Evolutionary conservation across 1,140 invertebrate species (phyloP).

Genomic region (Panulirus ornatus): DNA sequence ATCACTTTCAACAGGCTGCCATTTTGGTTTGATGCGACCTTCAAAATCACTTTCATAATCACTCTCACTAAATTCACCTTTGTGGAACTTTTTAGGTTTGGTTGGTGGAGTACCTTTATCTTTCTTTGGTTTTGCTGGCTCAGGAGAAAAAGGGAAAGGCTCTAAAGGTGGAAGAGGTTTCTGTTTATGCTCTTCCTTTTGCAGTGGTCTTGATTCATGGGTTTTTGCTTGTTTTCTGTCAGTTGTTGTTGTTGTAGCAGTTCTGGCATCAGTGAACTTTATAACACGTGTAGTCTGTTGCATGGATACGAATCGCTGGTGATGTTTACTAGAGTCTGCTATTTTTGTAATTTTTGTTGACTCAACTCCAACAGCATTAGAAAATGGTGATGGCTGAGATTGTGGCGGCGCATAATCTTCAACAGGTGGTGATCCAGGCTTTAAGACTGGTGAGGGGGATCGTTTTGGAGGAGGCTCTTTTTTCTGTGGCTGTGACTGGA

Average conservation of each 20-base stretch:
- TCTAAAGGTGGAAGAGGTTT: conserved; percentile 76
- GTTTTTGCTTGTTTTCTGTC: conserved; percentile 11
- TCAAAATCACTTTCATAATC: conserved; percentile 89
- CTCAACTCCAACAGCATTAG: conserved; percentile 65
- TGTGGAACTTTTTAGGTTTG: conserved; percentile 84
- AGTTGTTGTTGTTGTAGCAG: conserved; percentile 24
- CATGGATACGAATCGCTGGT: conserved; percentile 63
- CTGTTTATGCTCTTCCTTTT: conserved; percentile 26
- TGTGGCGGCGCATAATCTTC: conserved; percentile 54
- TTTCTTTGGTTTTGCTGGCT: conserved; percentile 76
- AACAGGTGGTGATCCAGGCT: conserved; percentile 57
- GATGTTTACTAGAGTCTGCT: conserved; percentile 65
- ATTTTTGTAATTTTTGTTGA: conserved; percentile 69
- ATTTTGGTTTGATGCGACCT: conserved; percentile 82
- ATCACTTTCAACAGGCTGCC: conserved; percentile 76
- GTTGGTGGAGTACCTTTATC: conserved; percentile 78
- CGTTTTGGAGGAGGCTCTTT: conserved; percentile 41
- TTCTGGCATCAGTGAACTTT: conserved; percentile 51
- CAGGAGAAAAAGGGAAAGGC: conserved; percentile 80
- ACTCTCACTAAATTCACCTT: conserved; percentile 84
- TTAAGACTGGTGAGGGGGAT: conserved; percentile 58
- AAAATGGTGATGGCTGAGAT: conserved; percentile 33
- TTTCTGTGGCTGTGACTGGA: conserved; percentile 55
- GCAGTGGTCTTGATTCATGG: conserved; percentile 3
- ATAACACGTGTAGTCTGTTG: conserved; percentile 65